Base-by-base conservation (phyloP, 2,888 invertebrate species). In the Dynastes tityus region DNA sequence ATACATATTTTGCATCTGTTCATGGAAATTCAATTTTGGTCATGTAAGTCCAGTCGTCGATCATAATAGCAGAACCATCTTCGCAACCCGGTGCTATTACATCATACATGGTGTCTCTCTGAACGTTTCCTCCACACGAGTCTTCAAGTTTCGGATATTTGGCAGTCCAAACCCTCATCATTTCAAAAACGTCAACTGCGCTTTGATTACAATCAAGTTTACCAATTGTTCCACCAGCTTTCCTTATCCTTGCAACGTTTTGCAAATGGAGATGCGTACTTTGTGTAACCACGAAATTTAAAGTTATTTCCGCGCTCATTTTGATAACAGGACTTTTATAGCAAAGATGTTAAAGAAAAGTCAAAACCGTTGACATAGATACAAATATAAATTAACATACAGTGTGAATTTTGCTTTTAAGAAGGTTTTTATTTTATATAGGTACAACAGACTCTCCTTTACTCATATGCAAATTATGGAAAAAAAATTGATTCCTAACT, bases 11-110 rank as follows among this genome's bases (percentile, higher is more conserved):
- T 37, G 16, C 1, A 55, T 13, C 55, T 8, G 51, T 70, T 78
- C 76, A 80, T 22, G 76, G 78, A 58, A 82, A 61, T 45, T 82
- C 79, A 65, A 82, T 80, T 29, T 78, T 63, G 1, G 82, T 67
- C 65, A 67, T 29, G 49, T 83, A 83, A 45, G 79, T 71, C 61
- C 77, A 79, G 71, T 82, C 82, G 68, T 80, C 78, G 16, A 81
- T 61, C 83, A 83, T 83, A 49, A 80, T 32, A 6, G 81, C 80
- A 65, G 81, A 81, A 9, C 79, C 78, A 74, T 82, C 80, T 1
- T 70, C 74, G 70, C 78, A 82, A 16, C 82, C 83, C 29, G 81
- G 76, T n/a, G 80, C 80, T 29, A 79, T 61, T 0, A 79, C 80
- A n/a, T 65, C 78, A 75, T 81, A 81, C 55, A 78, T 51, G 4